Evolutionary conservation across 2,888 invertebrate species (phyloP).

Genomic region (Scaptomyza caliginosa): DNA sequence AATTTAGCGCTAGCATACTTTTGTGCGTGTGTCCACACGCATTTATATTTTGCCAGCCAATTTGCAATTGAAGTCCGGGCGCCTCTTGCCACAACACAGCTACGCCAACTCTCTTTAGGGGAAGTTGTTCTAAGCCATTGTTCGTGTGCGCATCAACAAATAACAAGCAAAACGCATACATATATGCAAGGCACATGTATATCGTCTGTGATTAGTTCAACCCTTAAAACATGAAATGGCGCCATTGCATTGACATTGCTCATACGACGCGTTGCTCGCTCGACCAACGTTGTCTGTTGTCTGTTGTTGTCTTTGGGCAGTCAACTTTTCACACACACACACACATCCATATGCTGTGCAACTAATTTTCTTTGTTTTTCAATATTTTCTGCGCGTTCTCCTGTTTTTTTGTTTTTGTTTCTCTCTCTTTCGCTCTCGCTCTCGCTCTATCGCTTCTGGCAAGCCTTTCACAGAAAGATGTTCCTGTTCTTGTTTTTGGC

Average conservation of each 20-base stretch:
- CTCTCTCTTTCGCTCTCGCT: constrained; percentile 15
- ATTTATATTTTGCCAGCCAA: constrained; percentile 42
- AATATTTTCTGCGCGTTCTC: constrained; percentile 63
- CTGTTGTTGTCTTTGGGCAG: constrained; percentile 64
- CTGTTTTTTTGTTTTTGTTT: constrained; percentile 26
- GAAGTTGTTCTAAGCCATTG: constrained; percentile 39
- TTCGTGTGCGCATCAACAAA: constrained; percentile 48
- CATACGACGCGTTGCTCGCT: constrained; percentile 64
- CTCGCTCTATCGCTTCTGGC: too few species aligned
- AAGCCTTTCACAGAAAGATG: constrained; percentile 47
- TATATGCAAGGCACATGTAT: not conserved
- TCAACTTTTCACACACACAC: constrained; percentile 50
- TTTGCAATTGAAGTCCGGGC: constrained; percentile 53
- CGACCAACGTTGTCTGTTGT: constrained; percentile 22
- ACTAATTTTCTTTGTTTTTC: constrained; percentile 79
- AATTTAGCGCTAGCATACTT: constrained; percentile 54
- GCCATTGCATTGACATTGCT: constrained; percentile 67
- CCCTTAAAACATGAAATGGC: constrained; percentile 69
- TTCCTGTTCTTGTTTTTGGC: constrained; percentile 37
- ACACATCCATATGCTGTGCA: constrained; percentile 36
- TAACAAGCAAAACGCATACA: constrained; percentile 15
- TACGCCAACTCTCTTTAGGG: constrained; percentile 26
- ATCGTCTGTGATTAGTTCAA: constrained; percentile 77
- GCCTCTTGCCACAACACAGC: not conserved
- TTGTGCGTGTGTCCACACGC: constrained; percentile 20